A percentile compares a stretch with the other conserved stretches of the same genome.
Conservation (phyloP, 2,888 invertebrate genomes). For the Micoletzkya japonica region DNA sequence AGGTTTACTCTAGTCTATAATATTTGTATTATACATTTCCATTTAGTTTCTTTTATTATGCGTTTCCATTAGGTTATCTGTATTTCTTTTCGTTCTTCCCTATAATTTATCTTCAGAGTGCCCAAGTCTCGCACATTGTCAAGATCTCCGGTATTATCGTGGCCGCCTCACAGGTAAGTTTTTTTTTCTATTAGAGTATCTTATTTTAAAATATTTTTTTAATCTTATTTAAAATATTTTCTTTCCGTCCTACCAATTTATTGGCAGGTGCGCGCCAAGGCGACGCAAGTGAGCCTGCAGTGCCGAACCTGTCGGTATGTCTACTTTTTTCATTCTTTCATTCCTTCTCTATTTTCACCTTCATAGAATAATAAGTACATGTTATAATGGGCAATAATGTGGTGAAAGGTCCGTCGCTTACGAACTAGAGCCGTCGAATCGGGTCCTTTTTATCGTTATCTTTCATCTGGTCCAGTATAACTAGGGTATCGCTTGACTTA, state of each 20-base stretch:
- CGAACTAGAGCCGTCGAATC: too few relatives aligned
- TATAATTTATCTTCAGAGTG: conserved; percentile 74
- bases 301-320: conserved; percentile 73
- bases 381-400: too few relatives aligned
- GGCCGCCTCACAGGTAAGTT: conserved; percentile 77
- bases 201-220: not conserved
- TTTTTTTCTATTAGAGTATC: not conserved
- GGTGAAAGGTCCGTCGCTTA: too few relatives aligned
- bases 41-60: not conserved
- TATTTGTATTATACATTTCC: not conserved
- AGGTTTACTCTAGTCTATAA: conserved; percentile 1
- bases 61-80: not conserved
- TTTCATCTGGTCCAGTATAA: too few relatives aligned
- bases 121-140: conserved; percentile 86
- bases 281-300: conserved; percentile 90
- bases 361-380: too few relatives aligned
- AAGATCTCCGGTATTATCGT: conserved; percentile 95
- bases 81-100: not conserved
- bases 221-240: not conserved
- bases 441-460: too few relatives aligned
- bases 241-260: not conserved
- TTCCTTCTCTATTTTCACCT: not conserved
- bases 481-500: too few relatives aligned
- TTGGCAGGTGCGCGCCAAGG: conserved; percentile 87
- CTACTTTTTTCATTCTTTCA: not conserved